These are phyloP conservation scores for Onychomys leucogaster DNA, from an alignment of 2,797 vertebrate genomes.

Conservation along the genomic window DNA sequence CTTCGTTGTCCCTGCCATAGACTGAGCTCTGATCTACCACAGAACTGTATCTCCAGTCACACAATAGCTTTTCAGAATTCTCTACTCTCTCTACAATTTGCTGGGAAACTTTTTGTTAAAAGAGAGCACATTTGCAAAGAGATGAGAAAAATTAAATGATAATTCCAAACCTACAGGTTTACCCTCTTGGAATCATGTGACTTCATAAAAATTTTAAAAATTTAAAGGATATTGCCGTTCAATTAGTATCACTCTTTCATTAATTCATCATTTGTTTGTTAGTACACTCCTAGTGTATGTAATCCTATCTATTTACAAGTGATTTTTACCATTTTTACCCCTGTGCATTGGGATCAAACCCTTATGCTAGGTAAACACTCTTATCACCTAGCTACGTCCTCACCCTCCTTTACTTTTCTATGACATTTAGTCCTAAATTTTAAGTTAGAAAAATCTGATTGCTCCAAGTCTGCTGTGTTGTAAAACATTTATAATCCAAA, in stretches of 20 bases:
- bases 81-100: not conserved
- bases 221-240: not conserved
- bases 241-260: not conserved
- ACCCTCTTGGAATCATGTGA: not conserved
- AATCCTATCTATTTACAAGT: not conserved
- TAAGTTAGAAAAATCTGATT: not conserved
- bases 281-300: not conserved
- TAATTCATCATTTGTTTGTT: not conserved
- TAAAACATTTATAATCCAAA: constrained; percentile 26
- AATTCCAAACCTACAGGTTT: not conserved
- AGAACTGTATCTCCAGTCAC: not conserved
- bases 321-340: not conserved
- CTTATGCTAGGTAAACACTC: not conserved
- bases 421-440: constrained; percentile 28
- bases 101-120: constrained; percentile 9
- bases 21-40: not conserved
- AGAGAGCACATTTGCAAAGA: not conserved
- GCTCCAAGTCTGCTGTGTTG: not conserved
- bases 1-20: not conserved
- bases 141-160: not conserved
- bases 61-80: not conserved
- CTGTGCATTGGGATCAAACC: not conserved
- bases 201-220: not conserved
- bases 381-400: not conserved
- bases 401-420: constrained; percentile 11